Conservation (phyloP, 2,797 vertebrate species). For the Gallinago nigripennis region DNA sequence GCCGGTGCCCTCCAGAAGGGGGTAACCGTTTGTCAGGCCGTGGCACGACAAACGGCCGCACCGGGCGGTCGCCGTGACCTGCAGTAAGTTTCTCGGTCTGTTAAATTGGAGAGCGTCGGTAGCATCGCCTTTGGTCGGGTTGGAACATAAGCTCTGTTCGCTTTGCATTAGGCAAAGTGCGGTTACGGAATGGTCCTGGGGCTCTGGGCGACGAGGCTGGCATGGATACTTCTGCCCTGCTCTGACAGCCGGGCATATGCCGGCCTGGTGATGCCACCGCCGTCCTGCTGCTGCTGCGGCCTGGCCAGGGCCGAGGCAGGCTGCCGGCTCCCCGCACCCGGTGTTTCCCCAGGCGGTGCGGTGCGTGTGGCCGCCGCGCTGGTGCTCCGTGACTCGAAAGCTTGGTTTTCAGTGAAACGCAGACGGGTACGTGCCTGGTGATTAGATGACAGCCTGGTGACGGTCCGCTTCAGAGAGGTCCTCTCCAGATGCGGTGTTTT, state of each 20-base stretch:
- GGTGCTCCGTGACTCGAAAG: fast-evolving
- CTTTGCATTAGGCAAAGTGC: background rate
- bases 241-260: background rate
- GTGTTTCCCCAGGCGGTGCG: background rate
- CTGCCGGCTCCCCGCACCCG: background rate
- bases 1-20: background rate
- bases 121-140: background rate
- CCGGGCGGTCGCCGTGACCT: background rate
- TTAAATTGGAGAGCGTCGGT: background rate
- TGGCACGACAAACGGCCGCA: background rate
- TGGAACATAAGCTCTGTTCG: background rate
- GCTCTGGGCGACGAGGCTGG: background rate
- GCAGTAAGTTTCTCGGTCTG: background rate
- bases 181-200: background rate
- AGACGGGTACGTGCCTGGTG: fast-evolving
- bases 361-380: background rate
- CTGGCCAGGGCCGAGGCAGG: background rate
- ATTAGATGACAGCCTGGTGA: background rate
- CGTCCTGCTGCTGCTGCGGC: background rate
- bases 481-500: background rate
- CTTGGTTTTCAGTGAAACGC: fast-evolving
- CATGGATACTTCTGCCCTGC: background rate
- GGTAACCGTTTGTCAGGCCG: background rate
- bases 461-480: background rate
- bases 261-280: background rate